A percentile compares a stretch with the other conserved stretches of the same genome.
Evolutionary conservation across 2,113 vertebrate species (phyloP).

Genomic region (rabbit (Oryctolagus cuniculus)): DNA sequence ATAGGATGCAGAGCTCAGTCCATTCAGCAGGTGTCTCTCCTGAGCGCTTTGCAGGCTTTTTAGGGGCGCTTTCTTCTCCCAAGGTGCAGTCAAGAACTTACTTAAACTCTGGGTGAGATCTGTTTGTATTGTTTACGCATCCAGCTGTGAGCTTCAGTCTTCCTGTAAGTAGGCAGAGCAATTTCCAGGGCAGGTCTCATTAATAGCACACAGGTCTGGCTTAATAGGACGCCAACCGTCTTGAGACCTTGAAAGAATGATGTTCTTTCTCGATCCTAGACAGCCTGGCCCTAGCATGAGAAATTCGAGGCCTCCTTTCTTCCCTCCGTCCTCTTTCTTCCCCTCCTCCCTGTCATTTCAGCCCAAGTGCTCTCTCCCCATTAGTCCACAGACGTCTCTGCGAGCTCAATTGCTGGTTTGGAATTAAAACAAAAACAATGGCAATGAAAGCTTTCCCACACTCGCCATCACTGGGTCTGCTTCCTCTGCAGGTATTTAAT

Average conservation of each 20-base stretch:
- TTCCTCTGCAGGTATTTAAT: neutral
- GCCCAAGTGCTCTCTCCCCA: neutral
- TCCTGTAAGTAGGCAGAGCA: no score
- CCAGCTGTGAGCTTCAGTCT: no score
- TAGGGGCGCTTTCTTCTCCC: no score
- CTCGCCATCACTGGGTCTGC: neutral
- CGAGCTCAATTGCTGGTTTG: neutral
- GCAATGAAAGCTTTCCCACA: neutral
- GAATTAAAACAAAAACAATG: neutral
- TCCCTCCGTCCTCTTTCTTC: no score
- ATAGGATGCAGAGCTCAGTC: no score
- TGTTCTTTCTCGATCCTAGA: neutral
- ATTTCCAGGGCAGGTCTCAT: no score
- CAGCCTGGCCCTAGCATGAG: neutral
- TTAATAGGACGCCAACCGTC: no score
- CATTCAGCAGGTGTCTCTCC: no score
- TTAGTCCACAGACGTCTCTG: neutral
- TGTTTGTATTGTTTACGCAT: no score
- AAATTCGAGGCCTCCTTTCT: neutral
- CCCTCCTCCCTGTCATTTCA: neutral
- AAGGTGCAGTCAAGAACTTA: neutral
- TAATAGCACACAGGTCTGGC: no score
- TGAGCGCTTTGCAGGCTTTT: no score
- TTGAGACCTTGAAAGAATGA: neutral
- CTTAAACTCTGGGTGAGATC: neutral